These are phyloP conservation scores for Patagioenas fasciata DNA, from an alignment of 2,113 vertebrate species.

Conservation along the genomic window DNA sequence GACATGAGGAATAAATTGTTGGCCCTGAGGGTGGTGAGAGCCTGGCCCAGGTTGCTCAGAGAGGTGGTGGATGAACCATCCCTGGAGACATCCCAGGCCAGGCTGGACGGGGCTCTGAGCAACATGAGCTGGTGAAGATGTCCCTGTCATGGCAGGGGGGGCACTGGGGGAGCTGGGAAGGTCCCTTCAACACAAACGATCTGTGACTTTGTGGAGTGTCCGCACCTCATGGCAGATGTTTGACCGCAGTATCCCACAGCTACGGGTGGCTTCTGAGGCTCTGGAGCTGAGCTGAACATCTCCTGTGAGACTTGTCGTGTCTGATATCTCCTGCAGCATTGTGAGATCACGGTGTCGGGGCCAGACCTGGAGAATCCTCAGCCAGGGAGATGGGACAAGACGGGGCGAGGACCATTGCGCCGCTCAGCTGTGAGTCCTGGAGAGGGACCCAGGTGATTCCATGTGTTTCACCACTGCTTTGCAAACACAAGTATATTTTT, in stretches of 20 bases:
- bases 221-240: background rate
- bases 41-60: too few species aligned
- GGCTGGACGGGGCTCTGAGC: too few species aligned
- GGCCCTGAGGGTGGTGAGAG: too few species aligned
- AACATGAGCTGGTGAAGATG: too few species aligned
- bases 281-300: background rate
- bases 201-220: too few species aligned
- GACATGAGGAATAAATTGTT: too few species aligned
- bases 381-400: background rate
- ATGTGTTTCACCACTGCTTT: background rate
- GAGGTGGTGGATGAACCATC: too few species aligned
- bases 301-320: background rate
- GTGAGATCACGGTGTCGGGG: fast-evolving
- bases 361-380: background rate
- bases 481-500: background rate
- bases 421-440: background rate
- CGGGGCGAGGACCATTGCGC: fast-evolving
- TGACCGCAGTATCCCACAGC: background rate
- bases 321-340: background rate
- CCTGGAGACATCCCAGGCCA: too few species aligned
- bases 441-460: background rate
- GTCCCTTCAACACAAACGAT: too few species aligned
- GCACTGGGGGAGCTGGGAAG: too few species aligned
- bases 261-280: background rate
- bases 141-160: too few species aligned